phyloP scores from a whole-genome alignment of 2,113 vertebrate genomes.

The Chauna torquata region DNA sequence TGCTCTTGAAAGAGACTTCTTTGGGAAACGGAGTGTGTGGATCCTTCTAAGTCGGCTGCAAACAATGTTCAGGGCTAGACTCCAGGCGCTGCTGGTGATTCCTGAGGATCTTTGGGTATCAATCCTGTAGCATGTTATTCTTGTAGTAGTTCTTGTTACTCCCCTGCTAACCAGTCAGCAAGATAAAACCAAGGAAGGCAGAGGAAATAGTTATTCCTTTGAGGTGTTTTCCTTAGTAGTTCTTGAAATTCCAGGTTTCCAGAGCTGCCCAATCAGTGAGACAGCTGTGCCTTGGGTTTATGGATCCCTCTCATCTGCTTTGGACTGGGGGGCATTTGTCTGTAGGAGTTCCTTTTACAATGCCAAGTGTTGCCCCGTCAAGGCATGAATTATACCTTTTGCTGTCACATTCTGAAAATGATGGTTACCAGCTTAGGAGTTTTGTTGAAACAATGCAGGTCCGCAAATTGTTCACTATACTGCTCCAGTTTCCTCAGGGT shows the following conservation, averaged over 20 bases:
- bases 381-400: background rate
- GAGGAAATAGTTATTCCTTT: background rate
- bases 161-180: background rate
- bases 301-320: background rate
- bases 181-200: background rate
- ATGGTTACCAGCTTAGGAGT: background rate
- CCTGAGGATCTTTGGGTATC: background rate
- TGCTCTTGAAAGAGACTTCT: background rate
- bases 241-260: background rate
- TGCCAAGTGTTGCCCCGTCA: background rate
- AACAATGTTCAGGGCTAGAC: background rate
- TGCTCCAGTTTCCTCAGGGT: background rate
- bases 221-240: background rate
- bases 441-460: background rate
- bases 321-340: background rate
- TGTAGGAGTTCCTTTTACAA: background rate
- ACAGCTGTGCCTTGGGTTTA: background rate
- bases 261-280: background rate
- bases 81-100: background rate
- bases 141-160: background rate
- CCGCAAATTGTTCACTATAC: background rate
- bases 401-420: background rate
- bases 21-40: background rate
- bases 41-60: background rate
- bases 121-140: accelerated